Evolutionary conservation across 2,888 invertebrate genomes (phyloP).

Genomic region (Phortica magna): DNA sequence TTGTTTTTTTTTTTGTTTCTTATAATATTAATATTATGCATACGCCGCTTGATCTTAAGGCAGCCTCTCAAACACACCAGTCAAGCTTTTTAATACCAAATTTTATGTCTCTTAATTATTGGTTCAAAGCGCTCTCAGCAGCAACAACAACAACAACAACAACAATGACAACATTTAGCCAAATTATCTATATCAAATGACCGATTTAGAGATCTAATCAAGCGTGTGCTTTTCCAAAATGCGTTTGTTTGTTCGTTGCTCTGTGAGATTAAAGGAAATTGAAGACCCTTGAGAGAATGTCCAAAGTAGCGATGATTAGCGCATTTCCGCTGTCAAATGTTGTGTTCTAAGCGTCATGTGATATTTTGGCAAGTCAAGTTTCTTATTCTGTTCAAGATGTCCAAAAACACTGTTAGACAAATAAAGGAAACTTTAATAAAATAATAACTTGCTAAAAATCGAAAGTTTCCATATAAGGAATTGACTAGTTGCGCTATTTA

Average conservation of each 20-base stretch:
- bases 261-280: neutral
- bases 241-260: neutral
- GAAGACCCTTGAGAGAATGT: slow-evolving; percentile 10
- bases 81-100: slow-evolving; percentile 60
- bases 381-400: neutral
- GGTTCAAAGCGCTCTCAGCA: slow-evolving; percentile 54
- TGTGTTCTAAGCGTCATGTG: neutral
- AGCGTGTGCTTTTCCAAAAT: slow-evolving; percentile 27
- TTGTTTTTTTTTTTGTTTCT: neutral
- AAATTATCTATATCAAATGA: slow-evolving; percentile 54
- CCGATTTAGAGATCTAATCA: slow-evolving; percentile 52
- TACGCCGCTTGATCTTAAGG: neutral
- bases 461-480: neutral
- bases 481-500: neutral
- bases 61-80: neutral
- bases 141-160: neutral
- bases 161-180: neutral
- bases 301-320: neutral
- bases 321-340: slow-evolving; percentile 5
- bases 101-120: slow-evolving; percentile 67
- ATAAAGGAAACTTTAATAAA: neutral
- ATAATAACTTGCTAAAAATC: neutral
- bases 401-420: neutral
- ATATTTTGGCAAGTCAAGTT: neutral
- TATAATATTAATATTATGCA: neutral